Base-by-base conservation (phyloP, 2,888 invertebrate genomes). In the Mactromeris polynyma region DNA sequence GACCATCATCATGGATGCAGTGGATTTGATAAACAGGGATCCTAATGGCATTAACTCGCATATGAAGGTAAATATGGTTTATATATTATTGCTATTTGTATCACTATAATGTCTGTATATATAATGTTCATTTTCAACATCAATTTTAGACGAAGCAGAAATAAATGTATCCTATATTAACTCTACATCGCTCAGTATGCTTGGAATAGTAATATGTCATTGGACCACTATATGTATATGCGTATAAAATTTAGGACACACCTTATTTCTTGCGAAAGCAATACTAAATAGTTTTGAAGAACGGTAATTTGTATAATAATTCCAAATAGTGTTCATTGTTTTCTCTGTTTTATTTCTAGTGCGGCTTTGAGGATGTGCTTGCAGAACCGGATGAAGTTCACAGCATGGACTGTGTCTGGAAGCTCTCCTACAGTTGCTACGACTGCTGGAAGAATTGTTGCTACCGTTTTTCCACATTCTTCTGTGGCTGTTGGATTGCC, bases 341-440 rank as follows among this genome's bases (percentile, higher is more conserved):
- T 9, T 42, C 42, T 17, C 81, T 46, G 36, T 19, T 73, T 86
- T 84, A 14, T 31, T 83, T 86, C 54, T 83, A 93, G 93, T 89
- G 87, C 46, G 36, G 42, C 2, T 93, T 93, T 64, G 92, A 91
- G 58, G 92, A 93, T 81, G 92, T 95, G 2, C 79, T 95, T 11
- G 96, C 92, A 0, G 96, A 96, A 85, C 95, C 95, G 9, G 95
- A 96, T 31, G 94, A 94, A n/a, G 91, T 93, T 46, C 95, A 95
- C 92, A 94, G 94, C 84, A 91, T 98, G 0, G 98, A 98, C 95
- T 98, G 98, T 96, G 98, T 98, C 78, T 98, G 98, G 98, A 97
- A 97, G 19, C 96, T 98, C 77, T 97, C 98, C 95, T 97, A 97
- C 94, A 88, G 38, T 11, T 94, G 98, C 96, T 98, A 98, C 97